Evolutionary conservation across 2,888 invertebrate genomes (phyloP), one percentile per base, ranked within the genome.

Genomic region (Atrina japonica): DNA sequence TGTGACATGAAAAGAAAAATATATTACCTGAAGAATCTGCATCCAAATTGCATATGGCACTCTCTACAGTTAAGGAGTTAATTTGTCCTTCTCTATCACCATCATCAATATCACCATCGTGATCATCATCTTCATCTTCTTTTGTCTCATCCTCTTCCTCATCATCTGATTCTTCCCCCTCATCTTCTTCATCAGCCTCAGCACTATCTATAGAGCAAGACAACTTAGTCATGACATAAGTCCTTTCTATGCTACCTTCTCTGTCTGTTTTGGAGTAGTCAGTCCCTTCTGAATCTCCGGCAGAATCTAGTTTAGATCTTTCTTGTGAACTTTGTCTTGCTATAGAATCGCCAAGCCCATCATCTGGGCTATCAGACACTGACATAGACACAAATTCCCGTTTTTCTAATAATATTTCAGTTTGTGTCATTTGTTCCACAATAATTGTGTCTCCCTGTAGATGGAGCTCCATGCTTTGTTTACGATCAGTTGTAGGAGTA

Each of bases 321-420:
- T 82, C 83, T 11, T 81, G 70, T 18, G 86, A 86, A 56, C 84
- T 83, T 25, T 83, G 84, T 11, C 83, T 65, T 11, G 86, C 86
- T 67, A 88, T 88, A 27, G 87, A 87, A 71, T 87, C 88, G 3
- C 88, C 89, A 0, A 89, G 68, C 2, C 89, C 89, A 75, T 89
- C 89, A 63, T 89, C 89, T 0, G 89, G 89, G 67, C 86, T 87
- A 58, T 87, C 87, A 49, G 82, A 82, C 21, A 75, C 66, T 50
- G 78, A 76, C n/a, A 76, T 77, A 41, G 73, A 74, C 23, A 80
- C 59, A 75, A 76, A 79, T 43, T 81, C 77, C 52, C 75, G 69
- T 35, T 78, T 80, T 55, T 76, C 77, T 18, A 77, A 68, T 35
- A 77, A 71, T 41, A 72, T 60, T 25, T 82, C 82, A 1, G 80